A percentile compares a stretch with the other conserved stretches of the same genome.
Evolutionary conservation across 2,113 vertebrate genomes (phyloP).

Genomic region (Nerophis ophidion): DNA sequence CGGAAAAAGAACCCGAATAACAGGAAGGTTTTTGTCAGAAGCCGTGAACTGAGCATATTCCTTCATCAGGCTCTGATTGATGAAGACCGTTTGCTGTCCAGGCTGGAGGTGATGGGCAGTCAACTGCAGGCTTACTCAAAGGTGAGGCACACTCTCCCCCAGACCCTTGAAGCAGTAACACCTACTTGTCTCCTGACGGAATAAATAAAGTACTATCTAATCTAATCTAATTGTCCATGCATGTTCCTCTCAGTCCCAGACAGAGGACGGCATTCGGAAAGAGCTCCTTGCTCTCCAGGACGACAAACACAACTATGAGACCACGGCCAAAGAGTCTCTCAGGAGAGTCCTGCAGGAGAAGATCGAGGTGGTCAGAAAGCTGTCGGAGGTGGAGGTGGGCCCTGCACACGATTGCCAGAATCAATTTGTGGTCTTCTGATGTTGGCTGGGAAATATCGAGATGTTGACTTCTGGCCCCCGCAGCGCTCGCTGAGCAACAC

Average conservation of each 20-base stretch:
- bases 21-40: too few species aligned
- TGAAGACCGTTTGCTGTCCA: constrained; percentile 94
- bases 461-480: not conserved
- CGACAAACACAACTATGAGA: constrained; percentile 98
- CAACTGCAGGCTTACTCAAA: constrained; percentile 95
- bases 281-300: constrained; percentile 94
- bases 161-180: not conserved
- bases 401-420: accelerated
- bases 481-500: constrained; percentile 95
- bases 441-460: not conserved
- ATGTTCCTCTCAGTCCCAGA: constrained; percentile 79
- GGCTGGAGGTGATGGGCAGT: constrained; percentile 98
- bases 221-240: not conserved
- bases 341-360: constrained; percentile 98
- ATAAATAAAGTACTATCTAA: too few species aligned
- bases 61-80: constrained; percentile 91
- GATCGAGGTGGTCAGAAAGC: constrained; percentile 96
- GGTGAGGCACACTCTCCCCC: constrained; percentile 55
- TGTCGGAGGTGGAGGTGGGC: constrained; percentile 96
- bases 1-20: not conserved
- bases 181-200: too few species aligned
- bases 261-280: constrained; percentile 93
- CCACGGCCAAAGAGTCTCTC: constrained; percentile 98
- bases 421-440: not conserved
- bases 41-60: constrained; percentile 14